Evolutionary conservation across 2,797 vertebrate species (phyloP).

Genomic region (Esox lucius): DNA sequence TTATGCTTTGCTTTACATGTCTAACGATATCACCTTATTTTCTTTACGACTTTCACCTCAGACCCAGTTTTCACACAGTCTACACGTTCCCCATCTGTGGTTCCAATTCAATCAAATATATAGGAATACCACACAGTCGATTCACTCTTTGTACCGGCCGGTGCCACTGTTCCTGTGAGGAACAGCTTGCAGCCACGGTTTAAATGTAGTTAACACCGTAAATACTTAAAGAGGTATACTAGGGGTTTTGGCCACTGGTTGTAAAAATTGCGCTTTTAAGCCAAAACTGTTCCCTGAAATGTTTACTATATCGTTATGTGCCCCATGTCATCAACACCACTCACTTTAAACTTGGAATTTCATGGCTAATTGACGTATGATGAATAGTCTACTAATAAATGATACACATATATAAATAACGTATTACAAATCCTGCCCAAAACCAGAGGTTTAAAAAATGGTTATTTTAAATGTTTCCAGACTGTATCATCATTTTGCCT

Average conservation of each 20-base stretch:
- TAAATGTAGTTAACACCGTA: neutral
- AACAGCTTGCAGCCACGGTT: neutral
- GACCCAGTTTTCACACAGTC: conserved; percentile 67
- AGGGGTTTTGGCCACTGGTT: no score
- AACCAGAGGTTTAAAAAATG: no score
- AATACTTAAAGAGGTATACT: neutral
- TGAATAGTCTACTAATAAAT: no score
- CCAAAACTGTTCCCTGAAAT: no score
- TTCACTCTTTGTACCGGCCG: neutral
- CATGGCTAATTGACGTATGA: no score
- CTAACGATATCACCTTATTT: conserved; percentile 59
- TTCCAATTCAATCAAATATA: neutral
- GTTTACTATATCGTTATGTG: no score
- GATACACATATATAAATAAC: no score
- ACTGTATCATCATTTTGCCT: neutral
- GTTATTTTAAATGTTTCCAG: no score
- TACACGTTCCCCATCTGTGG: conserved; percentile 57
- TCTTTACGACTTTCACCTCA: conserved; percentile 72
- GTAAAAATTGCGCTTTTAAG: no score
- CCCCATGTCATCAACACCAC: no score
- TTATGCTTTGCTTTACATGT: conserved; percentile 76
- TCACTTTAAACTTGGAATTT: no score
- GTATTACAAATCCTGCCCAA: no score
- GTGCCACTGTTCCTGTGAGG: neutral
- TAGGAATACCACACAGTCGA: neutral